Conservation (phyloP, 2,113 vertebrate species). For the Nestor notabilis region DNA sequence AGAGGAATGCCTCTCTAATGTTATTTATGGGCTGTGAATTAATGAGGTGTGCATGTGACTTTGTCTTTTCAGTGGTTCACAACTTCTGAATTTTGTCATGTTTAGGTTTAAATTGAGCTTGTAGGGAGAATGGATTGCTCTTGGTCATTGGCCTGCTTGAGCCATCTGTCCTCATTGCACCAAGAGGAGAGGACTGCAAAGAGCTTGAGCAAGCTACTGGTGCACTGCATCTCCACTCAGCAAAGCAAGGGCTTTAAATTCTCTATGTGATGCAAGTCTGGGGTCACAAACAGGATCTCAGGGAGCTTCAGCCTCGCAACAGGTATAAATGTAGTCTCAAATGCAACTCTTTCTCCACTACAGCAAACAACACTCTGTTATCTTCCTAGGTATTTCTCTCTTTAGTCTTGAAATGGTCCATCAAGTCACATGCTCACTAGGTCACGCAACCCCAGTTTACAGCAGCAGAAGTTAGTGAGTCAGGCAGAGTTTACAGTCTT, state of each 20-base stretch:
- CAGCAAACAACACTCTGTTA: not conserved
- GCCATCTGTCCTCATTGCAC: not conserved
- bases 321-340: not conserved
- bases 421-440: fast-evolving
- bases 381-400: not conserved
- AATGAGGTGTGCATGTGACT: fast-evolving
- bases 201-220: not conserved
- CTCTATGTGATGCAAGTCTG: not conserved
- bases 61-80: not conserved
- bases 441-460: not conserved
- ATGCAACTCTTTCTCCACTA: not conserved
- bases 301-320: not conserved
- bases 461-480: not conserved
- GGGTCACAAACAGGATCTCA: no score
- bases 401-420: not conserved
- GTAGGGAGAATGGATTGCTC: not conserved
- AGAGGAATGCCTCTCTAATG: not conserved
- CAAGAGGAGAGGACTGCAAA: not conserved
- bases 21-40: fast-evolving
- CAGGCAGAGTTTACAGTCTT: not conserved
- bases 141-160: not conserved
- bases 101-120: not conserved
- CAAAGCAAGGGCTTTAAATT: not conserved
- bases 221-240: not conserved
- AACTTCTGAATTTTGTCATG: not conserved